Conservation (phyloP, 1,140 invertebrate species). For the Drosophila insularis region DNA sequence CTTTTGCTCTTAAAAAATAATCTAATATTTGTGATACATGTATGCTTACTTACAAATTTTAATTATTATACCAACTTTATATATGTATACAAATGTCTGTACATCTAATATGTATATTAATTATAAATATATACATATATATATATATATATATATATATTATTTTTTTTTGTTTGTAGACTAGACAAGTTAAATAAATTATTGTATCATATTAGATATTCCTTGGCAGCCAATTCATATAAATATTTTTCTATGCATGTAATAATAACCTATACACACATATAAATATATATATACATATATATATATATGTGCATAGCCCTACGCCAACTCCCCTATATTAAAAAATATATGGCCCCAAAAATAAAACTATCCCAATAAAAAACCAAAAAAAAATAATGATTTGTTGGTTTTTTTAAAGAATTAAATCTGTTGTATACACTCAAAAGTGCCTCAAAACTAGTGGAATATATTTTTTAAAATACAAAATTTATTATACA, state of each 20-base stretch:
- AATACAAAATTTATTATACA: too few relatives aligned
- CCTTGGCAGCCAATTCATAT: conserved; percentile 54
- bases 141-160: background rate
- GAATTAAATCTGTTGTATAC: too few relatives aligned
- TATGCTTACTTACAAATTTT: conserved; percentile 46
- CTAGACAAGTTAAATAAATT: conserved; percentile 53
- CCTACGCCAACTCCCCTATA: background rate
- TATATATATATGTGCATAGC: background rate
- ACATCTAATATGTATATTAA: background rate
- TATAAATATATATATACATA: conserved; percentile 8
- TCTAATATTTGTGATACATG: conserved; percentile 65
- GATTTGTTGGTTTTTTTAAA: background rate
- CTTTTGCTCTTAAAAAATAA: conserved; percentile 19
- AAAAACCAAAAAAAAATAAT: background rate
- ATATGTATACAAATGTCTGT: conserved; percentile 15
- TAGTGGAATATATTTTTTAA: too few relatives aligned
- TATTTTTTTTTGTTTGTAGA: conserved; percentile 40
- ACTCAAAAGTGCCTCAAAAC: too few relatives aligned
- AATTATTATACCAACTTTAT: conserved; percentile 6
- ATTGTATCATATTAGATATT: conserved; percentile 69
- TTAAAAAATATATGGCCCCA: background rate
- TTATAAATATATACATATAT: too few relatives aligned
- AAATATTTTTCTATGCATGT: conserved; percentile 59
- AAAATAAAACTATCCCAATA: conserved; percentile 9
- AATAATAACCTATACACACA: conserved; percentile 15